phyloP scores from a whole-genome alignment of 2,113 vertebrate species.

The Pogona vitticeps region DNA sequence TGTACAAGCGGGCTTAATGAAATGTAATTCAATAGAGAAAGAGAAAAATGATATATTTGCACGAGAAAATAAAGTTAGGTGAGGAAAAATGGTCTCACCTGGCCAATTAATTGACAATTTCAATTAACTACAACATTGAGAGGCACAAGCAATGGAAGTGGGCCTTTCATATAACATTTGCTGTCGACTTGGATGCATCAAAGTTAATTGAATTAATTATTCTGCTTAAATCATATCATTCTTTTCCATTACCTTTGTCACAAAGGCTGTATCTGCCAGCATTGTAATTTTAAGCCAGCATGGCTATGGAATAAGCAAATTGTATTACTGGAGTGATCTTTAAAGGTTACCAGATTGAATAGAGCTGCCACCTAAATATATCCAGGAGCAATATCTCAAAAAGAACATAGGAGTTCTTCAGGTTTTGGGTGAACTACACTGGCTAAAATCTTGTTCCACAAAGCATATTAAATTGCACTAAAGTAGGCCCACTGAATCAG shows the following conservation, averaged over 20 bases:
- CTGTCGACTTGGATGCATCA: neutral
- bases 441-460: too few species aligned
- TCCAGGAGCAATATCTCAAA: neutral
- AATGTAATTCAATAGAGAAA: constrained; percentile 57
- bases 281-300: constrained; percentile 31
- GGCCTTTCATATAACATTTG: constrained; percentile 16
- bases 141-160: constrained; percentile 10
- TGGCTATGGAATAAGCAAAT: neutral
- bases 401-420: neutral
- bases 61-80: constrained; percentile 60
- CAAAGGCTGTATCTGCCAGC: constrained; percentile 35
- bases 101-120: constrained; percentile 46
- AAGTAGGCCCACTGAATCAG: too few species aligned
- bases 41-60: constrained; percentile 66
- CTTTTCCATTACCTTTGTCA: neutral
- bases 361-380: neutral
- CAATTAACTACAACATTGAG: constrained; percentile 22
- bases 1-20: constrained; percentile 50
- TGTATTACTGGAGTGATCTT: neutral
- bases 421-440: too few species aligned
- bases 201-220: constrained; percentile 23
- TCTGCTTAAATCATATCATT: constrained; percentile 23
- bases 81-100: constrained; percentile 39
- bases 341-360: neutral
- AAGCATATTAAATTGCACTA: too few species aligned